Evolutionary conservation across 2,797 vertebrate species (phyloP).

Genomic region (Karalla daura): DNA sequence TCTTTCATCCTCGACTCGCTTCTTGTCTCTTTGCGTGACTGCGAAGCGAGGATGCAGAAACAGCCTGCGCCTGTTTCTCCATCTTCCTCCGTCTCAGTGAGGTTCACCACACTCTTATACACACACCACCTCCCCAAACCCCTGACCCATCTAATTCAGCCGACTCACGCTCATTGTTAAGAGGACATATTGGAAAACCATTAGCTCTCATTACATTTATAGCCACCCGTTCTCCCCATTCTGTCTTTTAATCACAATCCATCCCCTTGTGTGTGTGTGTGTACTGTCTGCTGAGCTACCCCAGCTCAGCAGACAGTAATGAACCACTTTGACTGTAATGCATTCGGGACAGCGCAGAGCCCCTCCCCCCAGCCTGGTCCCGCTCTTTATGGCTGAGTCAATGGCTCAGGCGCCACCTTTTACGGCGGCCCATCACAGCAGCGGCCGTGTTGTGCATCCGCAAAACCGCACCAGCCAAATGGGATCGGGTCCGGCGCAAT

Average conservation of each 20-base stretch:
- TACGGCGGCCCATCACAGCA: constrained; percentile 57
- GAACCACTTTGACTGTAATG: constrained; percentile 69
- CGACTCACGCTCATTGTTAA: constrained; percentile 72
- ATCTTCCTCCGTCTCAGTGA: constrained; percentile 14
- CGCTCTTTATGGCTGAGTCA: constrained; percentile 62
- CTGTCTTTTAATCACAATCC: constrained; percentile 74
- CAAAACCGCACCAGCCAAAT: constrained; percentile 55
- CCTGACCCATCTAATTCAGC: constrained; percentile 46
- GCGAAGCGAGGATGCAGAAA: background rate
- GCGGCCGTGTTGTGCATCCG: constrained; percentile 50
- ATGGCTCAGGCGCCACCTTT: constrained; percentile 66
- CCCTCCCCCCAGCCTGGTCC: background rate
- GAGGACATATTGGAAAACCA: constrained; percentile 81
- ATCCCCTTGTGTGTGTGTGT: constrained; percentile 25
- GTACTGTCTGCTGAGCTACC: constrained; percentile 16
- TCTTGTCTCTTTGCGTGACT: background rate
- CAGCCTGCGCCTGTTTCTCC: background rate
- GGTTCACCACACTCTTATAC: background rate
- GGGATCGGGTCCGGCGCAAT: constrained; percentile 45
- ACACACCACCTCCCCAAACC: constrained; percentile 1
- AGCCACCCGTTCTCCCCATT: constrained; percentile 59
- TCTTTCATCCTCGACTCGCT: background rate
- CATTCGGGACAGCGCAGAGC: constrained; percentile 45
- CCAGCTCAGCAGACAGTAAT: constrained; percentile 58
- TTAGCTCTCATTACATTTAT: constrained; percentile 83